Evolutionary conservation across 2,113 vertebrate genomes (phyloP), one percentile per base, ranked within the genome.

Genomic region (Paedocypris sp.): DNA sequence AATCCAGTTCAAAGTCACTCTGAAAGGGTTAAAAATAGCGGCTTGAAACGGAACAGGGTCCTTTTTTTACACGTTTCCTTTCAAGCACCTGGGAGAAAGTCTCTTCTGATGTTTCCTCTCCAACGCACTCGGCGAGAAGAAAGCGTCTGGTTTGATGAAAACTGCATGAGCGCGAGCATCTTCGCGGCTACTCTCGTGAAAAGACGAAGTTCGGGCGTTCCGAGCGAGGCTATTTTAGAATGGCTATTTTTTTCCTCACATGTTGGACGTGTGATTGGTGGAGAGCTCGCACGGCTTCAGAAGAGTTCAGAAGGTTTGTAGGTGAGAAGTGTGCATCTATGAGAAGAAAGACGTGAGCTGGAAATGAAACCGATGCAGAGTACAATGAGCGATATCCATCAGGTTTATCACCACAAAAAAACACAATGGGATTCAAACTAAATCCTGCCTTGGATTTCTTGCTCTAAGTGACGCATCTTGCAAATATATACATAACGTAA

Each of bases 91-190:
- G 12, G 25, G 38, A 46, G 28, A 20, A 33, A 43, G 63, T 62
- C 31, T 35, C 32, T 35, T 63, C 54, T 59, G 41, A 64, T 54
- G 64, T 64, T 54, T 64, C 26, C 6, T 38, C 41, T 59, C 70
- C 59, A 60, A 69, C 36, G 48, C 29, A 18, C 58, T 56, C 22
- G 16, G 31, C 58, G 63, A 67, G 57, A 69, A 73, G 60, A 46
- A 52, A n/a, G n/a, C n/a, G 32, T 58, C 38, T 62, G 36, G 33
- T 60, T 51, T 57, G 8, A 31, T 36, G 66, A 62, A 56, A 70
- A 64, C 46, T 59, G 26, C 46, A 19, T 19, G 10, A 43, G 65
- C n/a, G n/a, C n/a, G n/a, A n/a, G n/a, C n/a, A n/a, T n/a, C n/a
- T n/a, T n/a, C n/a, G n/a, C n/a, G n/a, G n/a, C n/a, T n/a, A n/a